Evolutionary conservation across 1,140 invertebrate genomes (phyloP), one percentile per base, ranked within the genome.

Genomic region (Homalodisca vitripennis): DNA sequence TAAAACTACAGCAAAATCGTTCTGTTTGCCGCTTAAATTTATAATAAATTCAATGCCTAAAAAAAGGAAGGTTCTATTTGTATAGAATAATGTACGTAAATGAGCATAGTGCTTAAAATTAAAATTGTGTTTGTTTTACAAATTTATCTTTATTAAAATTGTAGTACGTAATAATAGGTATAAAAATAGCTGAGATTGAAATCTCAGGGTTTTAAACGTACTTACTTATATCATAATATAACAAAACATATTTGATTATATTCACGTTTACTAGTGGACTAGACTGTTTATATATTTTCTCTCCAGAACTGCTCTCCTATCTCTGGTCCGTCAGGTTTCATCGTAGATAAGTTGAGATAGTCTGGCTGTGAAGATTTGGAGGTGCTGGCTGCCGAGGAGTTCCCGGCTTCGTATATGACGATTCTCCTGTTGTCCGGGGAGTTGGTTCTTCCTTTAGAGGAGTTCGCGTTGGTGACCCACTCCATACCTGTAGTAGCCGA

Each of bases 231-330:
- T n/a, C n/a, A n/a, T n/a, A n/a, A n/a, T n/a, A n/a, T n/a, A n/a
- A n/a, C n/a, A n/a, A n/a, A n/a, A n/a, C n/a, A n/a, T n/a, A 17
- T 41, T 41, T 41, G 34, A 41, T 41, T 41, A 10, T 17, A 41
- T 41, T 41, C 34, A 41, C 34, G 34, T 17, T 10, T 41, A 6
- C 17, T 41, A 6, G 6, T 10, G 34, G 17, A 17, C 17, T 10
- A 41, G n/a, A n/a, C n/a, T n/a, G 3, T 27, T 30, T 60, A 60
- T 30, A 60, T 60, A 27, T 60, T n/a, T n/a, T n/a, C 14, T 26
- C 55, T 60, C 55, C 55, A 60, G 24, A 27, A 60, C 55, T 60
- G 55, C 26, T 60, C 22, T 6, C 55, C 29, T 2, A 60, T 60
- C 22, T 27, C 13, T 26, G 29, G 13, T 13, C 29, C 26, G 2